Evolutionary conservation across 2,797 vertebrate genomes (phyloP).

Genomic region (Tokudaia tokunoshimensis): DNA sequence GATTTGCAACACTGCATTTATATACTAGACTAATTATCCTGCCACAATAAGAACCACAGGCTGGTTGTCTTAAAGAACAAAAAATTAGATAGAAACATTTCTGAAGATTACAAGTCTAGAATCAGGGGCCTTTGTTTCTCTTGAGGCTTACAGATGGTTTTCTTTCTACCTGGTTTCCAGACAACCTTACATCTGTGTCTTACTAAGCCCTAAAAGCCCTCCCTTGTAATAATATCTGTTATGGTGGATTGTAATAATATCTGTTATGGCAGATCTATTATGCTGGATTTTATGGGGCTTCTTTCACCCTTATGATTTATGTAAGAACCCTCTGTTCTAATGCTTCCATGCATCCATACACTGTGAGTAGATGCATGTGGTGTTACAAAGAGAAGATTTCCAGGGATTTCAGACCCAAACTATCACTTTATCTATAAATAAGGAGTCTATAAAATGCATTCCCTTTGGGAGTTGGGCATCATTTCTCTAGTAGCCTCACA

Average conservation of each 20-base stretch:
- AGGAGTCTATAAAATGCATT: neutral
- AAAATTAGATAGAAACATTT: neutral
- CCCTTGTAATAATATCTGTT: too few relatives aligned
- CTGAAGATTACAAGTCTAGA: neutral
- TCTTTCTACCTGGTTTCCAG: neutral
- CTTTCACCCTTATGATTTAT: neutral
- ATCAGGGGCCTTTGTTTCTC: neutral
- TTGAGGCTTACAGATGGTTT: neutral
- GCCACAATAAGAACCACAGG: neutral
- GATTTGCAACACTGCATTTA: neutral
- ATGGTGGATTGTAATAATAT: too few relatives aligned
- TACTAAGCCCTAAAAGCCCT: neutral
- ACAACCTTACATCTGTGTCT: neutral
- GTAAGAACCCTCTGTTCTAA: neutral
- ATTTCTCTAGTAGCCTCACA: neutral
- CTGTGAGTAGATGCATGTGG: neutral
- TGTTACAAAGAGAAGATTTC: neutral
- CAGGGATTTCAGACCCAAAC: too few relatives aligned
- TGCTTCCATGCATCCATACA: neutral
- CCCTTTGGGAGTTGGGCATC: neutral
- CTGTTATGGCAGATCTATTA: neutral
- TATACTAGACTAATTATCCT: neutral
- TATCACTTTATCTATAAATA: neutral
- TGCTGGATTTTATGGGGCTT: neutral
- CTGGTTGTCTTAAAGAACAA: neutral